Percentiles rank a stretch among this genome's conserved stretches.
These are phyloP conservation scores for Lasioglossum lativentre DNA, from an alignment of 2,888 invertebrate genomes.

Conservation along the genomic window DNA sequence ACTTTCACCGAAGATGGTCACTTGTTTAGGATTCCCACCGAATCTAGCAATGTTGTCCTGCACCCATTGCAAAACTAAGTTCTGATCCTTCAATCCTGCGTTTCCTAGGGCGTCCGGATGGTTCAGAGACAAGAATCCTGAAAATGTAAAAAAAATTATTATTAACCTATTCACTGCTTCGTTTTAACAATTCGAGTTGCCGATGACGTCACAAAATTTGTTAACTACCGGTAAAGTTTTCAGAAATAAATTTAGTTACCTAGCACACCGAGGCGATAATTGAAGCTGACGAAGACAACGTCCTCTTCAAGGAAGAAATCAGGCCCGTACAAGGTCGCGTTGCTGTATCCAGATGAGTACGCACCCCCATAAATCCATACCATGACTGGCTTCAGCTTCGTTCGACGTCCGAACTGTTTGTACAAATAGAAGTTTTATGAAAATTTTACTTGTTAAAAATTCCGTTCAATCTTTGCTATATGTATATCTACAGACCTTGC, in stretches of 20 bases:
- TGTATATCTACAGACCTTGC: not conserved
- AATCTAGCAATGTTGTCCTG: conserved; percentile 88
- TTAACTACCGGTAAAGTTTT: no score
- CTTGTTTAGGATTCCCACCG: conserved; percentile 89
- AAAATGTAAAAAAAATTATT: not conserved
- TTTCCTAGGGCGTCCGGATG: conserved; percentile 89
- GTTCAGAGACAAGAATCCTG: conserved; percentile 87
- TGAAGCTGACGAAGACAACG: conserved; percentile 70
- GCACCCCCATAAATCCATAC: conserved; percentile 73
- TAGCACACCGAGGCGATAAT: conserved; percentile 73
- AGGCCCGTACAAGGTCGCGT: conserved; percentile 62
- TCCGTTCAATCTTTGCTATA: not conserved
- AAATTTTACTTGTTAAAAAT: not conserved
- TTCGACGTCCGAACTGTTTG: not conserved
- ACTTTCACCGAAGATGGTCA: conserved; percentile 89
- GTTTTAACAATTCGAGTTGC: no score
- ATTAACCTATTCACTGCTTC: not conserved
- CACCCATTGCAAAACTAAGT: conserved; percentile 89
- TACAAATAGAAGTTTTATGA: not conserved
- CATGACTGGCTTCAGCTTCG: conserved; percentile 56
- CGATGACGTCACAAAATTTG: no score
- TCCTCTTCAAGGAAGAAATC: conserved; percentile 72
- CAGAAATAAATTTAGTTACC: conserved; percentile 60
- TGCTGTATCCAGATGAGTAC: conserved; percentile 56
- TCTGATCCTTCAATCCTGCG: conserved; percentile 90